Percentiles rank a stretch among this genome's conserved stretches.
phyloP scores from a whole-genome alignment of 2,797 vertebrate species.

The Epinephelus malabaricus region DNA sequence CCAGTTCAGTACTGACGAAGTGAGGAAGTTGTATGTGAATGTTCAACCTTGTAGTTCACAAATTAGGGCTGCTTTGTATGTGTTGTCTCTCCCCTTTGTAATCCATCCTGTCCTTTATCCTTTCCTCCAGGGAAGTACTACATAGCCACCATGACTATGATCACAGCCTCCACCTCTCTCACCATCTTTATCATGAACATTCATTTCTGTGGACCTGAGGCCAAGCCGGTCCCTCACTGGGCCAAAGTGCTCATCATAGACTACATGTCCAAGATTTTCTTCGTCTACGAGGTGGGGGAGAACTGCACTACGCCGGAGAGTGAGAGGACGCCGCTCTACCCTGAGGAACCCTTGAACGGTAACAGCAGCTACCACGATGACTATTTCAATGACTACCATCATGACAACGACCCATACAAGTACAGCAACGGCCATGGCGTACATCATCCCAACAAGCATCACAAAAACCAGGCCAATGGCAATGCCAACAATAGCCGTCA shows the following conservation, averaged over 20 bases:
- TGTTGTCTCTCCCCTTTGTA: neutral
- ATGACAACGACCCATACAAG: conserved; percentile 59
- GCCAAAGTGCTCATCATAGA: conserved; percentile 95
- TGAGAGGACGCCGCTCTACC: conserved; percentile 78
- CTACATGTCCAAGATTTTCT: conserved; percentile 97
- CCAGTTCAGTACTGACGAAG: neutral
- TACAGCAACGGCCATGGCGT: conserved; percentile 68
- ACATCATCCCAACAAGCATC: conserved; percentile 62
- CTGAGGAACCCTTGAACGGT: conserved; percentile 78
- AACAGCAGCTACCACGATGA: conserved; percentile 52
- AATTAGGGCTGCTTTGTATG: neutral
- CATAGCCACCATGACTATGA: conserved; percentile 98
- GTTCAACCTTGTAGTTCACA: neutral
- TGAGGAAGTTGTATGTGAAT: neutral
- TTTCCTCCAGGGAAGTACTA: conserved; percentile 93
- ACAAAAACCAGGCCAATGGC: conserved; percentile 61
- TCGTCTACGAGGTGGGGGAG: conserved; percentile 97
- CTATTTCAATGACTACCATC: conserved; percentile 49
- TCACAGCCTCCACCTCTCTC: conserved; percentile 96
- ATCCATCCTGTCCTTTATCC: conserved; percentile 7
- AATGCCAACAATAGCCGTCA: conserved; percentile 46
- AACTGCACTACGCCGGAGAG: conserved; percentile 89
- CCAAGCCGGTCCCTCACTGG: conserved; percentile 96
- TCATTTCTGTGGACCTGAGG: conserved; percentile 97
- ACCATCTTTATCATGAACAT: conserved; percentile 99